These are phyloP conservation scores for Andrena marginata DNA, from an alignment of 2,888 invertebrate species.

Conservation along the genomic window DNA sequence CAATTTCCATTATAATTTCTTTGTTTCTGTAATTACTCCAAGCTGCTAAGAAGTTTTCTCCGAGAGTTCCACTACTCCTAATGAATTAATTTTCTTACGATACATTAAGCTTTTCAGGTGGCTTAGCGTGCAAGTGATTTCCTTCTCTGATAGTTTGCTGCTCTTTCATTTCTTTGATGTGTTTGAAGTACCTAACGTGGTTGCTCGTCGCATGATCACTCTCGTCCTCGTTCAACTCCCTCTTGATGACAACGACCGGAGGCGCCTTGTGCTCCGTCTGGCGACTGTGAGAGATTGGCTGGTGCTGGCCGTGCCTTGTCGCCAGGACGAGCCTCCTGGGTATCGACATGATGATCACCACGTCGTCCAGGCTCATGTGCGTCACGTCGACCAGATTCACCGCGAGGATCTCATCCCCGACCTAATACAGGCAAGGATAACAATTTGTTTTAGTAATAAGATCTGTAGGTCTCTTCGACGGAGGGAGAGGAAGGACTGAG, in stretches of 20 bases:
- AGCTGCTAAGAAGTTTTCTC: too few relatives aligned
- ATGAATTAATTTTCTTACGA: too few relatives aligned
- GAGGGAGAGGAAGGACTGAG: too few relatives aligned
- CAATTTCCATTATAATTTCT: not conserved
- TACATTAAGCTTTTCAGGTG: too few relatives aligned
- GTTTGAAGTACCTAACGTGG: conserved; percentile 81
- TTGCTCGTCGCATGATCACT: conserved; percentile 85
- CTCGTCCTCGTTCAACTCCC: conserved; percentile 94
- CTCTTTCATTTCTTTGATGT: not conserved
- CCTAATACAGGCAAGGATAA: conserved; percentile 85
- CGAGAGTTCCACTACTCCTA: too few relatives aligned
- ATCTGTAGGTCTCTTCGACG: too few relatives aligned
- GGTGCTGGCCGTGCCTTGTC: conserved; percentile 90
- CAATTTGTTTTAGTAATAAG: too few relatives aligned
- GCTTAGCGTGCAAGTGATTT: too few relatives aligned
- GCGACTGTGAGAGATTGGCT: conserved; percentile 82
- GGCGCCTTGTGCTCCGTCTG: conserved; percentile 92
- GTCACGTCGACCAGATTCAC: conserved; percentile 99
- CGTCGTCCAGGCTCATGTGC: conserved; percentile 99
- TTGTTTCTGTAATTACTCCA: not conserved
- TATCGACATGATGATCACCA: conserved; percentile 99
- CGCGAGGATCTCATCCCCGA: conserved; percentile 99
- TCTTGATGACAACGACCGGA: conserved; percentile 96
- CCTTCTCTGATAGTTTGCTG: too few relatives aligned
- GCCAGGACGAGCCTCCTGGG: conserved; percentile 97